Base-by-base conservation (phyloP, 2,888 invertebrate species). In the Lacanobia oleracea region DNA sequence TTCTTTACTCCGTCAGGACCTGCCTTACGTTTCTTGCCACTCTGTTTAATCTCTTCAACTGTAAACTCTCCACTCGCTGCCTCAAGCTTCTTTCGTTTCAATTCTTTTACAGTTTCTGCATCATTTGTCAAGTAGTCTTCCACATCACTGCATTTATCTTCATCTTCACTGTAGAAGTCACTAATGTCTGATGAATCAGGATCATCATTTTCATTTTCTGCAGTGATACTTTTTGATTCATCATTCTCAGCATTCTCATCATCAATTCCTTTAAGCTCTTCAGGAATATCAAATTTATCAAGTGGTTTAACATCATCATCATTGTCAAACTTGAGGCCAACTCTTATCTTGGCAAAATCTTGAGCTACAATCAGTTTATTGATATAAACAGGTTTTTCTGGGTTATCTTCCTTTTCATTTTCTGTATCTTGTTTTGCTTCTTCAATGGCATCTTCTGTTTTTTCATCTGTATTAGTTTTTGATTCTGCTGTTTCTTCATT, bases 261-360 rank as follows among this genome's bases (percentile, higher is more conserved):
- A 87, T 95, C 94, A 86, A 97, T 96, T 77, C 92, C 94, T 83
- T 94, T 92, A 10, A 93, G 90, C 72, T 95, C 94, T 71, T 93
- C 93, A 81, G 92, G 93, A 83, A 92, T 93, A 73, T 88, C 91
- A 88, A 92, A 95, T 90, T 96, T 93, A 79, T 97, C 96, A 71
- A 97, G 90, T 65, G 97, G 94, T 89, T 97, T 97, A 27, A 97
- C 90, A 92, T 97, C 97, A 88, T 97, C 97, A 64, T 97, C 96
- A 80, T 96, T 94, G 27, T 97, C 97, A 92, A 97, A 98, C 61
- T 97, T 96, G n/a, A 97, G 90, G 16, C 97, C 97, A 40, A 98
- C 98, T 88, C 97, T 97, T 83, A 98, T 98, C 93, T 98, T 98
- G 6, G 97, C 97, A 93, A 98, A 98, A 93, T 98, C 98, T 96